A percentile compares a stretch with the other conserved stretches of the same genome.
These are phyloP conservation scores for Eueides isabella DNA, from an alignment of 1,140 invertebrate species.

Conservation along the genomic window DNA sequence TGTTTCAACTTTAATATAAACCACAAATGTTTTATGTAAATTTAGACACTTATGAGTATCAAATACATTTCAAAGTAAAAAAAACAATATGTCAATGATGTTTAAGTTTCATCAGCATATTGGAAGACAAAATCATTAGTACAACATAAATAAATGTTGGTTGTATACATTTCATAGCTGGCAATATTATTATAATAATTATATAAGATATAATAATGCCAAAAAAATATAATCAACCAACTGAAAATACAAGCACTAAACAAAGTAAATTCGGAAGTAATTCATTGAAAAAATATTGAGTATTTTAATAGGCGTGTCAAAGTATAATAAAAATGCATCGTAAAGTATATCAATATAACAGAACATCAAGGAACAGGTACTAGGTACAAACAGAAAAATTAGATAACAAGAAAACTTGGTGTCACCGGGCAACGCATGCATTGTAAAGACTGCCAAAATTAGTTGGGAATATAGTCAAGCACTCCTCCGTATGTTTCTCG, in stretches of 20 bases:
- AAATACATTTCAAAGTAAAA: not conserved
- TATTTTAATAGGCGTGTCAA: slow-evolving; percentile 23
- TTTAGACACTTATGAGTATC: too few species aligned
- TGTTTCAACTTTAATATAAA: not conserved
- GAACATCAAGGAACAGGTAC: not conserved
- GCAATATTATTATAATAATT: not conserved
- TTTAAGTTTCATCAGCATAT: not conserved
- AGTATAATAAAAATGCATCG: slow-evolving; percentile 18
- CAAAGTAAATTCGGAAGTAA: not conserved
- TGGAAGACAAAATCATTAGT: not conserved
- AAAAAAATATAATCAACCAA: not conserved
- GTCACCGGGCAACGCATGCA: slow-evolving; percentile 1
- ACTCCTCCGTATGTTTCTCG: not conserved
- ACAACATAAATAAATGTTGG: not conserved
- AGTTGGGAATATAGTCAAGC: not conserved
- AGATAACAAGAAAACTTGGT: slow-evolving; percentile 1
- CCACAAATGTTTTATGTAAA: too few species aligned
- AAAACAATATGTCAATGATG: not conserved
- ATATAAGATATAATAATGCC: not conserved
- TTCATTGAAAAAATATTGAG: slow-evolving; percentile 20
- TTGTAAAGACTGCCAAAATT: not conserved
- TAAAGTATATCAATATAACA: slow-evolving; percentile 15
- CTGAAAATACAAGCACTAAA: not conserved
- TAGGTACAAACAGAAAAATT: not conserved
- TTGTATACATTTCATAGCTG: not conserved